Base-by-base conservation (phyloP, 2,888 invertebrate genomes). In the Rhopalosiphum nymphaeae region DNA sequence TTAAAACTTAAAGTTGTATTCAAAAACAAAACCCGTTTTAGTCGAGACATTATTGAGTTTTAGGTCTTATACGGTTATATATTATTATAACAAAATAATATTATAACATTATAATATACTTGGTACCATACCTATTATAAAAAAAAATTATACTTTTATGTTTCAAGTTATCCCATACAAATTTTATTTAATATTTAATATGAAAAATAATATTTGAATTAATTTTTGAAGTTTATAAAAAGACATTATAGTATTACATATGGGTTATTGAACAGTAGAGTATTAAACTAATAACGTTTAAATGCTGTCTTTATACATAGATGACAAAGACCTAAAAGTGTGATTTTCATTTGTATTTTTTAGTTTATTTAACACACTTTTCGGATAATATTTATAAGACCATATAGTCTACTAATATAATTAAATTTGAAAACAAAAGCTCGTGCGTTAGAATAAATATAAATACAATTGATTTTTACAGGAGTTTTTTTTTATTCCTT, bases 381-480 rank as follows among this genome's bases (percentile, higher is more conserved):
- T 21, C 36, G 21, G 1, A 21, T 78, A 36, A 21, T 78, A 78
- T 36, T 78, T 36, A 21, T 78, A 78, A 9, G 16, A 21, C 7
- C 21, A 9, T 53, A 16, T 16, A 36, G 21, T 78, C 78, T 36
- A 36, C 21, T 78, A 78, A 44, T 53, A 84, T 89, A 57, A 61
- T 87, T 44, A 10, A 25, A 92, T 46, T 87, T 26, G 26, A 46
- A 88, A 88, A 92, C 88, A 92, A 67, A 88, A 88, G 25, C 53
- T 25, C 92, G 11, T 42, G 16, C 3, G 61, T 46, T 46, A 36
- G 21, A 42, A 36, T 29, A 11, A 89, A 49, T n/a, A 57, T 46
- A 57, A 85, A 89, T 46, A 46, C 85, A 93, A 93, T 90, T 57
- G 85, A 89, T 42, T 57, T 56, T 56, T 84, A 84, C 78, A 89